These are phyloP conservation scores for Panthera tigris DNA, from an alignment of 2,113 vertebrate species.

Conservation along the genomic window DNA sequence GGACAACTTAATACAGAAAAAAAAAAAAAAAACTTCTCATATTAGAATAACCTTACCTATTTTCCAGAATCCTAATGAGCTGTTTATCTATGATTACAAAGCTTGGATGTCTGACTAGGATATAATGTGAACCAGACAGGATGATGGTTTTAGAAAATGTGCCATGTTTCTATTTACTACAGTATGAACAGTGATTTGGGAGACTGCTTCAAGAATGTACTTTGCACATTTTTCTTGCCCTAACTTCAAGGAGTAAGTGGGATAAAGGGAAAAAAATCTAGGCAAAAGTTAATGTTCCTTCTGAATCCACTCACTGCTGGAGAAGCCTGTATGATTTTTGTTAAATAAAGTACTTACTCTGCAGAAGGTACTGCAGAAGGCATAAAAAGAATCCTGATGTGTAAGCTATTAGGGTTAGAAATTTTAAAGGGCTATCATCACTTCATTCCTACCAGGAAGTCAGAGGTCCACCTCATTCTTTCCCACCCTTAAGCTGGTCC, in stretches of 20 bases:
- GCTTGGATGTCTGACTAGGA: neutral
- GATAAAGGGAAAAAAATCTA: neutral
- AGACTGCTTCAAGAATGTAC: neutral
- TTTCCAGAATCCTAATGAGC: neutral
- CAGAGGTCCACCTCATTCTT: neutral
- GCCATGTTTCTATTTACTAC: neutral
- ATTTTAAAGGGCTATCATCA: neutral
- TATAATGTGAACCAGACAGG: neutral
- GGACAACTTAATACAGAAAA: neutral
- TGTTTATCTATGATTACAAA: neutral
- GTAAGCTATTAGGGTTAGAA: neutral
- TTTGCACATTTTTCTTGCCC: neutral
- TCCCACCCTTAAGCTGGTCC: neutral
- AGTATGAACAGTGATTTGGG: neutral
- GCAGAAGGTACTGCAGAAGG: neutral
- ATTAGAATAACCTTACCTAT: neutral
- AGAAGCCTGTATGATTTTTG: neutral
- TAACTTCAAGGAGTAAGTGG: neutral
- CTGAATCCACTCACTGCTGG: neutral
- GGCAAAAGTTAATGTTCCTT: neutral
- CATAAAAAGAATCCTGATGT: neutral
- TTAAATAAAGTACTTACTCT: neutral
- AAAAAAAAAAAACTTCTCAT: conserved; percentile 5
- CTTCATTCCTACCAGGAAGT: neutral
- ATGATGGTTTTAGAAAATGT: neutral